Evolutionary conservation across 2,888 invertebrate species (phyloP).

Genomic region (Mythimna loreyi): DNA sequence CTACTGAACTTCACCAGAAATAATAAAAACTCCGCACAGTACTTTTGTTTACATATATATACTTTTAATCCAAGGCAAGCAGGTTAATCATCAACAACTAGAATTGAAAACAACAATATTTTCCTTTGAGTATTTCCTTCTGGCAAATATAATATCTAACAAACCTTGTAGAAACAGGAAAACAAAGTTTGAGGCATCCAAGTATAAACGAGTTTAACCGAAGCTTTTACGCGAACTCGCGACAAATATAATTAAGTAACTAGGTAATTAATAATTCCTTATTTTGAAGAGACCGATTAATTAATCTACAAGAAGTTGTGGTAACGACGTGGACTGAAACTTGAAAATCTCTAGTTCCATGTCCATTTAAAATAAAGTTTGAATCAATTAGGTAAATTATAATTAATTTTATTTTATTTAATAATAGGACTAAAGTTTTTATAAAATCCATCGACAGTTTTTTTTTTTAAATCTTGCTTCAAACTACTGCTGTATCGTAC

Average conservation of each 20-base stretch:
- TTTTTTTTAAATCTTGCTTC: no score
- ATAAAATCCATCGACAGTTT: background rate
- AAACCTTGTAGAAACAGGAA: conserved; percentile 55
- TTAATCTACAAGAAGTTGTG: conserved; percentile 62
- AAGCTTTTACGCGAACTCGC: conserved; percentile 60
- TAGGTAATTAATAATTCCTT: conserved; percentile 57
- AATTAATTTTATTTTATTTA: no score
- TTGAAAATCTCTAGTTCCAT: conserved; percentile 28
- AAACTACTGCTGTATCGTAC: background rate
- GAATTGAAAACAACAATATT: conserved; percentile 35
- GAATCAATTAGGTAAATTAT: conserved; percentile 42
- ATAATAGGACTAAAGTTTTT: no score
- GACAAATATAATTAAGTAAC: conserved; percentile 67
- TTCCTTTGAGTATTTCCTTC: conserved; percentile 38
- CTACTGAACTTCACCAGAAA: no score
- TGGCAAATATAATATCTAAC: conserved; percentile 58
- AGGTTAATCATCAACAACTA: conserved; percentile 1
- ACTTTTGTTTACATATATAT: background rate
- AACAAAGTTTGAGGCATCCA: conserved; percentile 53
- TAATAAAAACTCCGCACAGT: background rate
- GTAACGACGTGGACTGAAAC: conserved; percentile 32
- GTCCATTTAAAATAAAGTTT: conserved; percentile 34
- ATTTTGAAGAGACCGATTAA: conserved; percentile 57
- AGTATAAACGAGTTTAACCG: conserved; percentile 58
- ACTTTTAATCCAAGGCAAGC: background rate